Evolutionary conservation across 2,797 vertebrate genomes (phyloP).

Genomic region (Enteromius fasciolatus): DNA sequence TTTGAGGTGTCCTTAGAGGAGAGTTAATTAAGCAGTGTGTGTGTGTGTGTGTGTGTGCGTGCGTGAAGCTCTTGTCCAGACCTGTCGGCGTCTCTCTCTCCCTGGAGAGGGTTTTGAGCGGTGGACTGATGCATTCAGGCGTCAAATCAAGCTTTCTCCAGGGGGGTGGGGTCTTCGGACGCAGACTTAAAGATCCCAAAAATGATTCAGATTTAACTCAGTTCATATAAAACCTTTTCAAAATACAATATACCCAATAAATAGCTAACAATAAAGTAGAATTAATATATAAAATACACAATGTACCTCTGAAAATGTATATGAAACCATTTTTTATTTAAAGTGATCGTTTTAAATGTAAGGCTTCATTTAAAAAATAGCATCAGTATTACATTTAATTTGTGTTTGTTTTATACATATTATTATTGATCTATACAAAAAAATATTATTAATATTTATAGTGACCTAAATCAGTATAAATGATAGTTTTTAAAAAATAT

Average conservation of each 20-base stretch:
- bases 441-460: too few species aligned
- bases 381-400: too few species aligned
- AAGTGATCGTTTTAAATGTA: too few species aligned
- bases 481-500: too few species aligned
- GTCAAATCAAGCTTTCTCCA: slow-evolving; percentile 63
- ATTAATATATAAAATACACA: background rate
- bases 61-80: slow-evolving; percentile 52
- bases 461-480: too few species aligned
- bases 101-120: slow-evolving; percentile 46
- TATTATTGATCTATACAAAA: too few species aligned
- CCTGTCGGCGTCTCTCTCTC: slow-evolving; percentile 63
- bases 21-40: background rate
- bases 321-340: too few species aligned
- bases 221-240: background rate
- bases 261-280: background rate
- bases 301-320: too few species aligned
- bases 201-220: background rate
- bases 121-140: slow-evolving; percentile 58
- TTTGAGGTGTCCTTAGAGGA: background rate
- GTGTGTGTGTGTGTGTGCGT: background rate
- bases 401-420: too few species aligned
- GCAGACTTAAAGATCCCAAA: background rate
- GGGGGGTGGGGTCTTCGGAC: slow-evolving; percentile 51
- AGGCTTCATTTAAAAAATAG: too few species aligned
- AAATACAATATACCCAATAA: background rate